A percentile compares a stretch with the other conserved stretches of the same genome.
These are phyloP conservation scores for Phyllotis vaccarum DNA, from an alignment of 2,797 vertebrate genomes.

Conservation along the genomic window DNA sequence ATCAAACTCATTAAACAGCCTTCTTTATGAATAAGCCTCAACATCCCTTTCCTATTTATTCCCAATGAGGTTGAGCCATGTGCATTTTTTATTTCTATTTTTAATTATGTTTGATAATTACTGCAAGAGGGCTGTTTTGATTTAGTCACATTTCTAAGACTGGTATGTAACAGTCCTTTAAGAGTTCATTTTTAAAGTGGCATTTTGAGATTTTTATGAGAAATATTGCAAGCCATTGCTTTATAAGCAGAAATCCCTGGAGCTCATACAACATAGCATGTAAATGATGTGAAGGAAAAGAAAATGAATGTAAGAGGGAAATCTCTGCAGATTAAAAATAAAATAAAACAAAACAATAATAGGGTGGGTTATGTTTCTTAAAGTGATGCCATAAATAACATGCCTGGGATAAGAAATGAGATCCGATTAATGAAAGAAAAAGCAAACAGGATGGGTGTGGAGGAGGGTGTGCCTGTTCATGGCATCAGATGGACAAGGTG, in stretches of 20 bases:
- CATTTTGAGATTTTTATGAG: background rate
- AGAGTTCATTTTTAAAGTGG: constrained; percentile 34
- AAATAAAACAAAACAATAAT: background rate
- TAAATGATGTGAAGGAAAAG: background rate
- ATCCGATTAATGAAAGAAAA: background rate
- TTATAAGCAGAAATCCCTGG: constrained; percentile 35
- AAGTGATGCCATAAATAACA: constrained; percentile 41
- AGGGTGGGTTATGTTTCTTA: background rate
- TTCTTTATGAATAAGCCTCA: constrained; percentile 2
- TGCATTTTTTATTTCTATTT: background rate
- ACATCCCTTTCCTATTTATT: constrained; percentile 41
- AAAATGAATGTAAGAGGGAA: background rate
- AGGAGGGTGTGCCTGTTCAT: background rate
- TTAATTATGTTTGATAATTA: constrained; percentile 52
- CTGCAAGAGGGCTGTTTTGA: constrained; percentile 16
- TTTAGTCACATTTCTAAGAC: constrained; percentile 49
- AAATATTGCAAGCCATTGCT: constrained; percentile 30
- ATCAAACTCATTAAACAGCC: background rate
- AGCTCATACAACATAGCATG: background rate
- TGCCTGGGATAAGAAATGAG: background rate
- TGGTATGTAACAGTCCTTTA: background rate
- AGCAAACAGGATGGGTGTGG: background rate
- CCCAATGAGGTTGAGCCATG: constrained; percentile 41
- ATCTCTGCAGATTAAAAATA: background rate
- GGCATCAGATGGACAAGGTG: background rate